phyloP scores from a whole-genome alignment of 2,888 invertebrate genomes.

The Auanema freiburgensis region DNA sequence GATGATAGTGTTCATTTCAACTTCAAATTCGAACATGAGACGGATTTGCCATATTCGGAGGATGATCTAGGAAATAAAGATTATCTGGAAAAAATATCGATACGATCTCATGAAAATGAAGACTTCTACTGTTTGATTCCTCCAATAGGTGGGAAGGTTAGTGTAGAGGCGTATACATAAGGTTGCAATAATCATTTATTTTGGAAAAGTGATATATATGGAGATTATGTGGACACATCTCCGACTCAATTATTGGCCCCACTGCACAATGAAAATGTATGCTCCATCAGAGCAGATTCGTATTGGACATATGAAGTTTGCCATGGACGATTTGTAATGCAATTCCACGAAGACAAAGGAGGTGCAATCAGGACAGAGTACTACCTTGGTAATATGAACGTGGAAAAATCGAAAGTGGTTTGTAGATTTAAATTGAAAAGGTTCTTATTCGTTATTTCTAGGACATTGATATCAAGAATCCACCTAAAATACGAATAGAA shows the following conservation, averaged over 20 bases:
- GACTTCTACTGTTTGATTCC: slow-evolving; percentile 32
- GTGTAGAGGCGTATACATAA: not conserved
- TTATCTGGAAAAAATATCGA: slow-evolving; percentile 19
- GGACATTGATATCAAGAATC: slow-evolving; percentile 45
- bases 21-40: slow-evolving; percentile 27
- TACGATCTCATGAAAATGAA: slow-evolving; percentile 27
- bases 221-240: slow-evolving; percentile 21
- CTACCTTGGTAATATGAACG: slow-evolving; percentile 56
- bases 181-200: not conserved
- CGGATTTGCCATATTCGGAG: slow-evolving; percentile 9
- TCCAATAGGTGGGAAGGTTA: slow-evolving; percentile 5
- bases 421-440: not conserved
- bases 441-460: no score
- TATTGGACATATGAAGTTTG: slow-evolving; percentile 60
- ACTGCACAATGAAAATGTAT: slow-evolving; percentile 39
- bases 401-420: slow-evolving; percentile 11
- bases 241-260: slow-evolving; percentile 2
- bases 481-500: slow-evolving; percentile 71
- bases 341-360: slow-evolving; percentile 93
- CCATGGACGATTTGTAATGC: slow-evolving; percentile 74
- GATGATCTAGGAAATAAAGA: slow-evolving; percentile 12
- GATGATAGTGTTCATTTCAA: slow-evolving; percentile 39
- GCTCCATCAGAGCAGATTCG: slow-evolving; percentile 66
- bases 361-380: slow-evolving; percentile 65
- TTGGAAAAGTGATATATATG: no score